phyloP scores from a whole-genome alignment of 2,797 vertebrate genomes.

The Jordanella pulchra region DNA sequence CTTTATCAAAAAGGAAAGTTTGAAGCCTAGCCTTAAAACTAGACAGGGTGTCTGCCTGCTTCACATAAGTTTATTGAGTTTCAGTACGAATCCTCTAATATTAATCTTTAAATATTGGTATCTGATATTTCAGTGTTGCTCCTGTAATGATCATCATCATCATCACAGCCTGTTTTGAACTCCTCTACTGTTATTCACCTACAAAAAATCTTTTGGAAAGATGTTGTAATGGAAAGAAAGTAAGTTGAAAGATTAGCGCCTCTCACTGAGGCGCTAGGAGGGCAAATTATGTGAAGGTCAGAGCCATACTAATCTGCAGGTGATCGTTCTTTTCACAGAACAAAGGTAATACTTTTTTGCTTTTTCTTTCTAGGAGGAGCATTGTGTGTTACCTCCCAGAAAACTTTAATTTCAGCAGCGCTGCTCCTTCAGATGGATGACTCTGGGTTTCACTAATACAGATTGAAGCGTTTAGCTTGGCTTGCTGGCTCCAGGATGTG shows the following conservation, averaged over 20 bases:
- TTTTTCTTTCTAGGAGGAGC: neutral
- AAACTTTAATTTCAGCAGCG: slow-evolving; percentile 39
- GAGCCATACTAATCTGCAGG: slow-evolving; percentile 12
- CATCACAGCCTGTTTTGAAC: neutral
- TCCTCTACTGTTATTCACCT: slow-evolving; percentile 8
- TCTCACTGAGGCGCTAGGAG: slow-evolving; percentile 14
- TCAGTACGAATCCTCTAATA: neutral
- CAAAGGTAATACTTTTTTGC: slow-evolving; percentile 12
- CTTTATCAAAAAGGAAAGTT: too few relatives aligned
- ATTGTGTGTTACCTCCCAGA: slow-evolving; percentile 16
- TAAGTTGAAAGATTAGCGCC: slow-evolving; percentile 12
- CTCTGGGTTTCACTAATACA: slow-evolving; percentile 55
- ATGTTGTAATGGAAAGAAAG: slow-evolving; percentile 22
- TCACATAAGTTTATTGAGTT: neutral
- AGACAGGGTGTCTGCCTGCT: too few relatives aligned
- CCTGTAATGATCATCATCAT: neutral
- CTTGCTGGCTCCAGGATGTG: slow-evolving; percentile 83
- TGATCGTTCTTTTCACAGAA: slow-evolving; percentile 19
- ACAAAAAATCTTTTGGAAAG: slow-evolving; percentile 14
- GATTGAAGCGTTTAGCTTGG: slow-evolving; percentile 66
- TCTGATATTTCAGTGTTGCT: neutral
- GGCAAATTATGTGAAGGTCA: slow-evolving; percentile 29
- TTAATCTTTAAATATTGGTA: neutral
- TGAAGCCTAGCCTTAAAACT: too few relatives aligned
- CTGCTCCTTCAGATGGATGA: slow-evolving; percentile 41